Base-by-base conservation (phyloP, 2,113 vertebrate species). In the Microcebus lehilahytsara region DNA sequence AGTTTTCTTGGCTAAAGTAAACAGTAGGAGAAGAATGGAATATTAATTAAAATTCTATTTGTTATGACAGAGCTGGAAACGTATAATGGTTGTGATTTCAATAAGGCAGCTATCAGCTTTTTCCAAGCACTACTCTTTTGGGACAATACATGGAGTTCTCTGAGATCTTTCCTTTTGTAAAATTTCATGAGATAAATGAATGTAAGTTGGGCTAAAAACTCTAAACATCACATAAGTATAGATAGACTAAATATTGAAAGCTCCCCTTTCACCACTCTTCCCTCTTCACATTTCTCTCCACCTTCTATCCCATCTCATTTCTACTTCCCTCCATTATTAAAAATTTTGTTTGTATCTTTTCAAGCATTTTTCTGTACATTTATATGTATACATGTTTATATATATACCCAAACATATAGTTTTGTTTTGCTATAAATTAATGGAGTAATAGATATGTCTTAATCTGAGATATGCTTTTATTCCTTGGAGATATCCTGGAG, bases 1-100 rank as follows among this genome's bases (percentile, higher is more conserved):
- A 14, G 14, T 78, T 91, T 95, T 97, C 83, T 94, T 96, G 60
- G 42, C 12, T 92, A 78, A 96, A 84, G 56, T 92, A 84, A 96
- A 90, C 46, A 86, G 72, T 34, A 8, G 51, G 46, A 56, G 53
- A 87, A 95, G 27, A 89, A 60, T 97, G 42, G 49, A 91, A 40
- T 90, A 69, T 95, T 94, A 90, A 81, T 95, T 93, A 90, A 77
- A 90, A 69, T 90, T 85, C 66, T 95, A 2, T 71, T 80, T 93
- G 53, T 66, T 87, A 51, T 96, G 49, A 83, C 58, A 90, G 89
- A 93, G 14, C 49, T 96, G 32, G 40, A 79, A 86, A 84, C 74
- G 49, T 72, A 4, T 74, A 86, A 40, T 92, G 58, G 51, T 46
- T 95, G 19, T 91, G 58, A 84, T 92, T 90, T 92, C 91, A 93